phyloP scores from a whole-genome alignment of 2,797 vertebrate genomes.

The Platyrinchus mystaceus region DNA sequence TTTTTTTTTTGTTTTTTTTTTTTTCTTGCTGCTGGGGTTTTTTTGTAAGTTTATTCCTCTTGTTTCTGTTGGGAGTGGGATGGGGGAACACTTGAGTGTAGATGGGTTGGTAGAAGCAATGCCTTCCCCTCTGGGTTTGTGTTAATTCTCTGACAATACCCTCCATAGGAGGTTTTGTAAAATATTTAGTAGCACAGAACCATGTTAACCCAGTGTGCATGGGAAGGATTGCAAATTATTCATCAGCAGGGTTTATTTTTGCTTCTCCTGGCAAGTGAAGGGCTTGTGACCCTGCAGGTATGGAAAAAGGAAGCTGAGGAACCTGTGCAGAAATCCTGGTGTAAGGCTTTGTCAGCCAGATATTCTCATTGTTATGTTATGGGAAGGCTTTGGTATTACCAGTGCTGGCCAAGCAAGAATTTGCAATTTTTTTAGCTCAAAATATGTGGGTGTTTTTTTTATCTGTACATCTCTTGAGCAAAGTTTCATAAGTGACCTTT shows the following conservation, averaged over 20 bases:
- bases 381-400: not conserved
- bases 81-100: not conserved
- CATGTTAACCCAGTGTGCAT: rapidly evolving
- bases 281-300: rapidly evolving
- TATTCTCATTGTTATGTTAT: not conserved
- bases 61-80: not conserved
- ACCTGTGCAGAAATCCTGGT: not conserved
- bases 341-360: not conserved
- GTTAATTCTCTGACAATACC: not conserved
- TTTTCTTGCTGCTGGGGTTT: not conserved
- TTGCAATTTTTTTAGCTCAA: not conserved
- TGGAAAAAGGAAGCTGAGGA: not conserved
- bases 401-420: not conserved
- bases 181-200: not conserved
- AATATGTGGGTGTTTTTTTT: not conserved
- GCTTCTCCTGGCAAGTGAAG: not conserved
- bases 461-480: not conserved
- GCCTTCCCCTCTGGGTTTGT: not conserved
- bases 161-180: not conserved
- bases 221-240: not conserved
- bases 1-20: too few relatives aligned
- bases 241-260: not conserved
- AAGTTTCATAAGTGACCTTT: rapidly evolving
- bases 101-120: not conserved
- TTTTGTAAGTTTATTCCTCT: not conserved